phyloP scores from a whole-genome alignment of 2,888 invertebrate species.

The Mythimna pallens region DNA sequence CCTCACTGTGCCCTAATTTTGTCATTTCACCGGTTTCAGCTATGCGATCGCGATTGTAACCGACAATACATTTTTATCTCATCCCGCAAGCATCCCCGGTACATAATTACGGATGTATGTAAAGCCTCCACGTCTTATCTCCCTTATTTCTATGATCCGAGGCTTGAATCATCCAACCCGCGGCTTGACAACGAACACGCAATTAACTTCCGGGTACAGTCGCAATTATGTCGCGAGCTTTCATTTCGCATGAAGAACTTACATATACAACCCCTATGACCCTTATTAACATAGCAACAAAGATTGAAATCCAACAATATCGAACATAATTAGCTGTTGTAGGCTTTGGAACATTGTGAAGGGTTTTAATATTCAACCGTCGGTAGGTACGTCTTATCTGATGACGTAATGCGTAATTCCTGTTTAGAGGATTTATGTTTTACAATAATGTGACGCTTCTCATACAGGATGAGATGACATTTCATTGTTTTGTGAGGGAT shows the following conservation, averaged over 20 bases:
- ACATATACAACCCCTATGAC: slow-evolving; percentile 26
- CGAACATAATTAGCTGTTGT: slow-evolving; percentile 53
- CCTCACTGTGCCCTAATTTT: neutral
- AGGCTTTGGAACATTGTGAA: slow-evolving; percentile 41
- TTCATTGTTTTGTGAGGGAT: slow-evolving; percentile 29
- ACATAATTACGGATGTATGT: slow-evolving; percentile 45
- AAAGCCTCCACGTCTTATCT: slow-evolving; percentile 49
- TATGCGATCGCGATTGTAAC: slow-evolving; percentile 15
- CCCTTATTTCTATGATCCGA: slow-evolving; percentile 60
- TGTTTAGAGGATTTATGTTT: slow-evolving; percentile 51
- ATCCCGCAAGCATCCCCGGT: slow-evolving; percentile 10
- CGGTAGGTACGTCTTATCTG: slow-evolving; percentile 53
- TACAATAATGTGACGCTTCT: slow-evolving; percentile 51
- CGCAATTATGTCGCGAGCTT: slow-evolving; percentile 71
- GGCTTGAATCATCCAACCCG: slow-evolving; percentile 72
- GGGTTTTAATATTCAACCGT: slow-evolving; percentile 62
- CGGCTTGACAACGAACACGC: slow-evolving; percentile 75
- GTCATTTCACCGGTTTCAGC: slow-evolving; percentile 9
- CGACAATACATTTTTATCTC: slow-evolving; percentile 42
- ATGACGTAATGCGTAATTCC: slow-evolving; percentile 60
- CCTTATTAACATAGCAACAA: slow-evolving; percentile 24
- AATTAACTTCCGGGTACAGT: slow-evolving; percentile 78
- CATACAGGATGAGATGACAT: slow-evolving; percentile 33
- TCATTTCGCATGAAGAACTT: slow-evolving; percentile 55
- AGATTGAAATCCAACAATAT: slow-evolving; percentile 38